Percentiles rank a stretch among this genome's conserved stretches.
Conservation (phyloP, 2,888 invertebrate genomes). For the Callosobruchus maculatus region DNA sequence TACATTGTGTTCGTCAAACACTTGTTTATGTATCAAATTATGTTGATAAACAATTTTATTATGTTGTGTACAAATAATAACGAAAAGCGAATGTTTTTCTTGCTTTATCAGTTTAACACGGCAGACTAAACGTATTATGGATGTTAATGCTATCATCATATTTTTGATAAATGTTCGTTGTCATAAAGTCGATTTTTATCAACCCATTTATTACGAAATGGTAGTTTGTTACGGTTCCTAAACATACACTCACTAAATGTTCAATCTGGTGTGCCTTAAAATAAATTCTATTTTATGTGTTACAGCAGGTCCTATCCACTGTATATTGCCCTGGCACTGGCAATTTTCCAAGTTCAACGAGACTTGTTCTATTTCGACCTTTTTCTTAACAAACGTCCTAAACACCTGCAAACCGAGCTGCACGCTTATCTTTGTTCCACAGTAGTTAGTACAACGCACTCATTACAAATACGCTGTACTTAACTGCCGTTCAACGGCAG, state of each 20-base stretch:
- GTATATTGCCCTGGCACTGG: not conserved
- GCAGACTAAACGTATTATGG: too few relatives aligned
- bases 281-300: not conserved
- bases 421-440: not conserved
- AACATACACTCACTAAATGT: not conserved
- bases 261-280: not conserved
- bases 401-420: not conserved
- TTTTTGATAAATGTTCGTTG: too few relatives aligned
- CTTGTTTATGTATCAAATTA: too few relatives aligned
- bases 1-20: too few relatives aligned
- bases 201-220: not conserved
- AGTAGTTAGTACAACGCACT: not conserved
- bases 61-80: too few relatives aligned
- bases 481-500: too few relatives aligned
- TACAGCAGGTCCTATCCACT: not conserved
- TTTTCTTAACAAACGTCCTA: not conserved
- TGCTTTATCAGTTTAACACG: too few relatives aligned
- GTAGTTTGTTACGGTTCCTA: not conserved
- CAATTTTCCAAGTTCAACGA: not conserved
- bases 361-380: not conserved
- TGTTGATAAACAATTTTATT: too few relatives aligned
- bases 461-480: not conserved
- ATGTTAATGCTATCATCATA: too few relatives aligned
- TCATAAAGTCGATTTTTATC: not conserved
- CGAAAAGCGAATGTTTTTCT: too few relatives aligned